Evolutionary conservation across 2,888 invertebrate genomes (phyloP).

Genomic region (Ornithoptera priamus): DNA sequence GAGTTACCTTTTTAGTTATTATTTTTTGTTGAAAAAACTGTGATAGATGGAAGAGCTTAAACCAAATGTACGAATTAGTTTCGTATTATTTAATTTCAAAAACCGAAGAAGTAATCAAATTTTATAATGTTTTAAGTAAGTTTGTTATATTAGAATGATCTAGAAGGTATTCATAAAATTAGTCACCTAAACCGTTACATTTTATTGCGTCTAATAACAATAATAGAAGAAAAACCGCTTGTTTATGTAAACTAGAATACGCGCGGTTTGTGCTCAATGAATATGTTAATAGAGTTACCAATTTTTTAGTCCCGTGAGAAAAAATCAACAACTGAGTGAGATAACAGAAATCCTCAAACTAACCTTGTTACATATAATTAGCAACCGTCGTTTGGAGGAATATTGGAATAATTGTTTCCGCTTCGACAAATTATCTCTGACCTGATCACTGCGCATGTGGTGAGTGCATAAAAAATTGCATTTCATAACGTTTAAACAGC

Average conservation of each 20-base stretch:
- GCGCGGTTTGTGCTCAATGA: conserved; percentile 62
- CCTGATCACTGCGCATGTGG: conserved; percentile 5
- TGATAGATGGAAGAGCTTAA: no score
- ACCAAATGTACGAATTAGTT: no score
- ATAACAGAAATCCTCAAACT: conserved; percentile 42
- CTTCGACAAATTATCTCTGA: conserved; percentile 43
- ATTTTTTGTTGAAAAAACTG: no score
- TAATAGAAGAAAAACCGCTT: conserved; percentile 26
- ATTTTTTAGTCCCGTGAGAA: conserved; percentile 71
- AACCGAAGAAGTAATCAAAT: no score
- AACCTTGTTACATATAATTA: conserved; percentile 31
- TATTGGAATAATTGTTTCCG: conserved; percentile 41
- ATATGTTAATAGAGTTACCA: conserved; percentile 69
- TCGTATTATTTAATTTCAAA: no score
- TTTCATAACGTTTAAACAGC: conserved; percentile 45
- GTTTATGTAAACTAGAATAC: conserved; percentile 36
- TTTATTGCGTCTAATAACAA: not conserved
- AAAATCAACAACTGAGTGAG: conserved; percentile 52
- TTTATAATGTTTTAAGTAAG: no score
- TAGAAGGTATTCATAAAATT: not conserved
- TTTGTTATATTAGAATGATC: no score
- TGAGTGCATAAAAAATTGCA: conserved; percentile 41
- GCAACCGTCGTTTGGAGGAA: conserved; percentile 32
- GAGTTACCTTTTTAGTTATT: no score
- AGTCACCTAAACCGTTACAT: not conserved